Evolutionary conservation across 2,888 invertebrate species (phyloP).

Genomic region (Phengaris alcon): DNA sequence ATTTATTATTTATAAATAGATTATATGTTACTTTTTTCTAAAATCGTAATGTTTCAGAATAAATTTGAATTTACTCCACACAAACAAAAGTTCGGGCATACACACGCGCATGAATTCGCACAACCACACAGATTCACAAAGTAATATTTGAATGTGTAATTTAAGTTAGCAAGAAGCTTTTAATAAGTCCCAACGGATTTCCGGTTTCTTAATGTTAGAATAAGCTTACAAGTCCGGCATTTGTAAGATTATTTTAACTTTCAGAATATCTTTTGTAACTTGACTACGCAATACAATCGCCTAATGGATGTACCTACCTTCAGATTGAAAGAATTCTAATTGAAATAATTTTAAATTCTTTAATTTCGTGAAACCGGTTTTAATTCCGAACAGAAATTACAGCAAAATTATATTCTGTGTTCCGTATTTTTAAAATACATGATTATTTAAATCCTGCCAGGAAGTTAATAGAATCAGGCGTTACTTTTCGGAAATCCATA

Average conservation of each 20-base stretch:
- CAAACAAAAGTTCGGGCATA: neutral
- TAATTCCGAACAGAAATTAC: too few relatives aligned
- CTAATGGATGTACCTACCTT: neutral
- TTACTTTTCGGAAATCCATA: too few relatives aligned
- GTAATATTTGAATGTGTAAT: neutral
- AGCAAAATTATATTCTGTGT: too few relatives aligned
- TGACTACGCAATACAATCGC: constrained; percentile 1
- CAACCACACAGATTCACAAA: too few relatives aligned
- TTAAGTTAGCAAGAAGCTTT: neutral
- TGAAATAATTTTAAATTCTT: neutral
- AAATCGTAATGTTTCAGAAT: too few relatives aligned
- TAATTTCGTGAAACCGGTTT: neutral
- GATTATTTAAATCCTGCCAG: too few relatives aligned
- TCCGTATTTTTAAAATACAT: too few relatives aligned
- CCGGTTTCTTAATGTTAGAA: constrained; percentile 2
- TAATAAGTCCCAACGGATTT: neutral
- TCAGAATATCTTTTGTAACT: neutral
- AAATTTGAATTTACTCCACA: too few relatives aligned
- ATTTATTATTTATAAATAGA: too few relatives aligned
- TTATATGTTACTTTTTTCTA: too few relatives aligned
- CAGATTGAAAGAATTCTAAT: neutral
- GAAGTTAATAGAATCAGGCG: too few relatives aligned
- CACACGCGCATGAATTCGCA: too few relatives aligned
- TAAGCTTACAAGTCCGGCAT: neutral
- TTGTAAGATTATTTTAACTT: constrained; percentile 18